Percentiles rank a stretch among this genome's conserved stretches.
Evolutionary conservation across 2,888 invertebrate genomes (phyloP).

Genomic region (Troglohyphantes excavatus): DNA sequence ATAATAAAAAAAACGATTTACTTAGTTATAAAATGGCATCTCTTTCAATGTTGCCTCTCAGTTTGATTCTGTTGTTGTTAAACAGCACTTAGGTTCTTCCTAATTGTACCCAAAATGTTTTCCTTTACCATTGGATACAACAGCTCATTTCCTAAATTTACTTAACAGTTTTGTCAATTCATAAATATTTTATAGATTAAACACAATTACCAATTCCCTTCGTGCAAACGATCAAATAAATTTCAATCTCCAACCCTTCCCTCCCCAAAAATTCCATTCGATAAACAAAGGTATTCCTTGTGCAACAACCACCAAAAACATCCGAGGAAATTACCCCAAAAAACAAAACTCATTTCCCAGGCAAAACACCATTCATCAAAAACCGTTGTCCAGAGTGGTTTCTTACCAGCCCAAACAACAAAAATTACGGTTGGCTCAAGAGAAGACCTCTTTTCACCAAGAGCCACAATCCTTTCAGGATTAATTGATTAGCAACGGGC

Average conservation of each 20-base stretch:
- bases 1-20: too few species aligned
- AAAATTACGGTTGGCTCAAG: neutral
- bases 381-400: slow-evolving; percentile 21
- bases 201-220: neutral
- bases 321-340: slow-evolving; percentile 9
- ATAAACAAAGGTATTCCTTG: slow-evolving; percentile 24
- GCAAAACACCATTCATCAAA: slow-evolving; percentile 56
- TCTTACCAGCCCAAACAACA: slow-evolving; percentile 4
- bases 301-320: neutral
- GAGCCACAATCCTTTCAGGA: neutral
- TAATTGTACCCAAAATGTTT: too few species aligned
- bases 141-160: too few species aligned
- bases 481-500: slow-evolving; percentile 33
- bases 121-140: too few species aligned
- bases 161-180: too few species aligned
- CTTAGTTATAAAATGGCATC: too few species aligned
- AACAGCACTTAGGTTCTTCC: too few species aligned
- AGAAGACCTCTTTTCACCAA: slow-evolving; percentile 41
- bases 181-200: neutral
- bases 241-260: too few species aligned
- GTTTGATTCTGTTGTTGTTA: too few species aligned
- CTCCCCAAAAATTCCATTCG: neutral
- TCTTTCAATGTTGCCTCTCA: too few species aligned
- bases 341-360: slow-evolving; percentile 35
- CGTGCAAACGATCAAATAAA: neutral